phyloP scores from a whole-genome alignment of 1,140 invertebrate species.

The Holcopasites calliopsidis region DNA sequence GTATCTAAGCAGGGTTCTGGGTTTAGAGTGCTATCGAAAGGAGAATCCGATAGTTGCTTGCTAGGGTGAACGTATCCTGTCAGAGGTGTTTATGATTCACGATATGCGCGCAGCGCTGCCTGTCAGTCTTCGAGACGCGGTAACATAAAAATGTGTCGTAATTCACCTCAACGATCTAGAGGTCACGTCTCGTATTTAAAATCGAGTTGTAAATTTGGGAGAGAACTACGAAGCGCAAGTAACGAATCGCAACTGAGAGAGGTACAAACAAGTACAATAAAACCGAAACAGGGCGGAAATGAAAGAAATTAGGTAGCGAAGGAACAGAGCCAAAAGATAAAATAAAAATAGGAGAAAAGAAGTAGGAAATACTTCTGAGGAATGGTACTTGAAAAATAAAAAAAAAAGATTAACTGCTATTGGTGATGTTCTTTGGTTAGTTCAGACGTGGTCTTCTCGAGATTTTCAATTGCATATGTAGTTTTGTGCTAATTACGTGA shows the following conservation, averaged over 20 bases:
- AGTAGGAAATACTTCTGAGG: not conserved
- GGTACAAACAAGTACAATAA: conserved; percentile 6
- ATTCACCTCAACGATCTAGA: not conserved
- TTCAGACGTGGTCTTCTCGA: not conserved
- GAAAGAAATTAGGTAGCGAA: no score
- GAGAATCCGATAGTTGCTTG: not conserved
- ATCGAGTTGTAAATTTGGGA: not conserved
- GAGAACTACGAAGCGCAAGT: not conserved
- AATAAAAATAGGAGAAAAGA: not conserved
- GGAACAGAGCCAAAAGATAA: not conserved
- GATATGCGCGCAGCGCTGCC: not conserved
- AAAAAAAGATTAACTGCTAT: conserved; percentile 6
- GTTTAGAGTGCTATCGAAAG: not conserved
- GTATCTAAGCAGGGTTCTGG: not conserved
- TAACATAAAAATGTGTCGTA: not conserved
- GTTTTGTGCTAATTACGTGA: not conserved
- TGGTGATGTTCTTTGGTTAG: not conserved
- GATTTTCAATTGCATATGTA: not conserved
- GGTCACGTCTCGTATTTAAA: no score
- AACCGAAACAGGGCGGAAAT: not conserved
- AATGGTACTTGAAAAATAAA: not conserved
- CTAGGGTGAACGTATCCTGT: not conserved
- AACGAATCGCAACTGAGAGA: not conserved
- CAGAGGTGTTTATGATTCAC: not conserved
- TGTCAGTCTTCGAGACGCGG: no score